Evolutionary conservation across 2,113 vertebrate species (phyloP).

Genomic region (Leuciscus idus): DNA sequence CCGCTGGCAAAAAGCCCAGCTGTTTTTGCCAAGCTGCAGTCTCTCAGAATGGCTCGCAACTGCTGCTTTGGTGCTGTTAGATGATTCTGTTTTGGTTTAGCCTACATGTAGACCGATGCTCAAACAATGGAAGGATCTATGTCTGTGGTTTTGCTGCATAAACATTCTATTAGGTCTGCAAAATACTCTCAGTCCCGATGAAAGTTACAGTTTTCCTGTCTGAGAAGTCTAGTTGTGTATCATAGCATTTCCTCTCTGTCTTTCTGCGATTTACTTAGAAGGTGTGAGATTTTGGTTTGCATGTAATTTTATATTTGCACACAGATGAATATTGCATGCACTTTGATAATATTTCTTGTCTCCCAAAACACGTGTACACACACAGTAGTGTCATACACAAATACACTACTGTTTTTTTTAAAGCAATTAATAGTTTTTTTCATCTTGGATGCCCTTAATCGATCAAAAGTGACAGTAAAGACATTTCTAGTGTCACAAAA

Average conservation of each 20-base stretch:
- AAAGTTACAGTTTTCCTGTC: slow-evolving; percentile 1
- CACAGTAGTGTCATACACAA: too few relatives aligned
- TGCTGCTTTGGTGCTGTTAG: not conserved
- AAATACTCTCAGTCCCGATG: not conserved
- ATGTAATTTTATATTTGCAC: slow-evolving; percentile 9
- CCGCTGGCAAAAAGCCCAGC: slow-evolving; percentile 32
- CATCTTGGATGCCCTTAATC: not conserved
- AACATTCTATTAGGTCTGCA: slow-evolving; percentile 16
- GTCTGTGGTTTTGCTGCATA: not conserved
- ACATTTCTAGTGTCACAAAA: not conserved
- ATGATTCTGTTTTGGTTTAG: slow-evolving; percentile 8
- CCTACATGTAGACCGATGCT: not conserved
- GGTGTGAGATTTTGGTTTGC: not conserved
- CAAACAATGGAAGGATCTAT: slow-evolving; percentile 22
- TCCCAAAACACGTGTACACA: too few relatives aligned
- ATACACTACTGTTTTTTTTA: too few relatives aligned
- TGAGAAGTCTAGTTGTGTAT: not conserved
- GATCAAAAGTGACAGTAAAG: not conserved
- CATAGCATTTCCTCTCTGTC: not conserved
- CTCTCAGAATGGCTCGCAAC: slow-evolving; percentile 6
- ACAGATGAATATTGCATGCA: slow-evolving; percentile 22
- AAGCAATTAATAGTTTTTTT: too few relatives aligned
- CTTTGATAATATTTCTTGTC: slow-evolving; percentile 16
- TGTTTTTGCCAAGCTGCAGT: slow-evolving; percentile 18
- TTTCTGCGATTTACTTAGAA: not conserved